Evolutionary conservation across 2,888 invertebrate species (phyloP).

Genomic region (Apotomis turbidana): DNA sequence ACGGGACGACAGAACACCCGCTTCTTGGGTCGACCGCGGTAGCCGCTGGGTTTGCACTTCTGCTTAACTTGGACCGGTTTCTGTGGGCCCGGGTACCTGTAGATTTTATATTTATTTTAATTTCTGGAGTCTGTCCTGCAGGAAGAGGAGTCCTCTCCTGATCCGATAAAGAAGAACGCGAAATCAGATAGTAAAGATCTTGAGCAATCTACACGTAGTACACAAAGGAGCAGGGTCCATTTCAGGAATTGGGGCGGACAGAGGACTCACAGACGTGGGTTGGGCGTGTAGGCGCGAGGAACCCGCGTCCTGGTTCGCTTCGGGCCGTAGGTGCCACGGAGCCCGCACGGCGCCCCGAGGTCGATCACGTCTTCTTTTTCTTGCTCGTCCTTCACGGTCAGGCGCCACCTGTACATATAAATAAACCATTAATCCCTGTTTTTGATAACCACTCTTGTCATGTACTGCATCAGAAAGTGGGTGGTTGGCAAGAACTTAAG

Average conservation of each 20-base stretch:
- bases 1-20: conserved; percentile 53
- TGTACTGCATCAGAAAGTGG: no score
- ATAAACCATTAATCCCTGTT: no score
- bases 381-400: conserved; percentile 34
- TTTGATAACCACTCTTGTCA: no score
- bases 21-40: conserved; percentile 49
- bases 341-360: conserved; percentile 49
- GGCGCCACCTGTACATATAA: conserved; percentile 23
- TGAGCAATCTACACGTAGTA: no score
- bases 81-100: conserved; percentile 60
- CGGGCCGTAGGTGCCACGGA: conserved; percentile 30
- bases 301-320: conserved; percentile 37
- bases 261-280: conserved; percentile 65
- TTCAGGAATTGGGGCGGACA: no score
- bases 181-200: no score
- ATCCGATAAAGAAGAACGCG: no score
- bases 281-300: conserved; percentile 56
- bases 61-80: conserved; percentile 6
- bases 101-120: background rate
- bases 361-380: conserved; percentile 52
- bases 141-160: no score
- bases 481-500: no score
- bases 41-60: conserved; percentile 29
- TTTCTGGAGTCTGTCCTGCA: no score
- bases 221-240: no score